A percentile compares a stretch with the other conserved stretches of the same genome.
Conservation (phyloP, 2,888 invertebrate species). For the Spilosoma lubricipeda region DNA sequence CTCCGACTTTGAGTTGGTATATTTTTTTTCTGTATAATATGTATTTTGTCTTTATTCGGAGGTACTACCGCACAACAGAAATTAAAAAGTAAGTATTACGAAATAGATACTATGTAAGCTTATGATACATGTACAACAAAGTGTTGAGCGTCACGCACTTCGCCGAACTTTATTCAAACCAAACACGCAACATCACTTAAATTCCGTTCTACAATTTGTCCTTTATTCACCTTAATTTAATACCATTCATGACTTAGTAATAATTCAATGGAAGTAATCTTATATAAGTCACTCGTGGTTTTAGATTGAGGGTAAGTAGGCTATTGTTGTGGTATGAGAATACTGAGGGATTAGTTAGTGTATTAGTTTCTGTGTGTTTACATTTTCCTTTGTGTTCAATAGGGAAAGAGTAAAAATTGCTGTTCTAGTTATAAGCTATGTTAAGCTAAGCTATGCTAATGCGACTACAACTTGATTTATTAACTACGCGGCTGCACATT, state of each 20-base stretch:
- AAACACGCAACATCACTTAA: slow-evolving; percentile 18
- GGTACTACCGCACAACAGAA: background rate
- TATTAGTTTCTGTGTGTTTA: slow-evolving; percentile 2
- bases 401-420: background rate
- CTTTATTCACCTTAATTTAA: slow-evolving; percentile 12
- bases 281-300: slow-evolving; percentile 10
- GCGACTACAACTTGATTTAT: background rate
- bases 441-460: no score
- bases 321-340: slow-evolving; percentile 6
- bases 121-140: slow-evolving; percentile 4
- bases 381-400: background rate
- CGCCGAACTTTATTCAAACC: slow-evolving; percentile 3
- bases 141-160: slow-evolving; percentile 37
- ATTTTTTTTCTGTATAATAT: no score
- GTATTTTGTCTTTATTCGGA: background rate
- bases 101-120: background rate
- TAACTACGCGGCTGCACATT: no score
- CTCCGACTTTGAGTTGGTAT: no score
- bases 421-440: background rate
- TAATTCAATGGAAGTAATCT: slow-evolving; percentile 18
- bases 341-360: background rate
- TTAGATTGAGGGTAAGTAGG: slow-evolving; percentile 4
- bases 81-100: background rate
- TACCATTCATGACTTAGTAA: slow-evolving; percentile 3
- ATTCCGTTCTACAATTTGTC: slow-evolving; percentile 12